A percentile compares a stretch with the other conserved stretches of the same genome.
phyloP scores from a whole-genome alignment of 1,140 invertebrate species.

The Lucilia sericata region DNA sequence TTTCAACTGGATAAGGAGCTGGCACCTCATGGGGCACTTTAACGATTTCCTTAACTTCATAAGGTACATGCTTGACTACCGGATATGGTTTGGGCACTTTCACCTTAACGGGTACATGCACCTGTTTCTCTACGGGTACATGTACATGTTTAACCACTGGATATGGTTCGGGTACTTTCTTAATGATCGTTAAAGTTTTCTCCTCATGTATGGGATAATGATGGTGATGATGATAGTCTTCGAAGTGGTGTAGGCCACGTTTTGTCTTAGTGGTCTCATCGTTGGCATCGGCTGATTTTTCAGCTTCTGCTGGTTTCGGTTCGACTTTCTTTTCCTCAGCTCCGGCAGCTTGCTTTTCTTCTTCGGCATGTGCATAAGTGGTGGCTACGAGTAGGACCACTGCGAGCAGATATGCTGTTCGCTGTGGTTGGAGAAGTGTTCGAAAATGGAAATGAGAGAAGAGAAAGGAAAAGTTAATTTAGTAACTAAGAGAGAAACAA shows the following conservation, averaged over 20 bases:
- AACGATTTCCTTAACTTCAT: conserved; percentile 74
- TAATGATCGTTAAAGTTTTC: conserved; percentile 82
- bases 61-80: conserved; percentile 74
- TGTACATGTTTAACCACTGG: conserved; percentile 73
- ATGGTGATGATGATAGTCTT: conserved; percentile 65
- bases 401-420: conserved; percentile 69
- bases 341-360: conserved; percentile 67
- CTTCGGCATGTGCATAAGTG: conserved; percentile 65
- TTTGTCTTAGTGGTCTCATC: conserved; percentile 76
- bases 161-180: conserved; percentile 76
- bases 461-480: not conserved
- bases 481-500: too few species aligned
- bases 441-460: not conserved
- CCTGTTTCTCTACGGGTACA: conserved; percentile 72
- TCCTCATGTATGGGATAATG: conserved; percentile 69
- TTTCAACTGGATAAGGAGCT: conserved; percentile 76
- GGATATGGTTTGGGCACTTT: conserved; percentile 73
- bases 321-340: conserved; percentile 68
- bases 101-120: conserved; percentile 73
- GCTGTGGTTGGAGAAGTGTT: conserved; percentile 53
- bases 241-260: conserved; percentile 73
- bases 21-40: conserved; percentile 75
- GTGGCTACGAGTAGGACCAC: conserved; percentile 68
- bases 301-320: conserved; percentile 67
- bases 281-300: conserved; percentile 67